phyloP scores from a whole-genome alignment of 2,797 vertebrate genomes.

The Novumbra hubbsi region DNA sequence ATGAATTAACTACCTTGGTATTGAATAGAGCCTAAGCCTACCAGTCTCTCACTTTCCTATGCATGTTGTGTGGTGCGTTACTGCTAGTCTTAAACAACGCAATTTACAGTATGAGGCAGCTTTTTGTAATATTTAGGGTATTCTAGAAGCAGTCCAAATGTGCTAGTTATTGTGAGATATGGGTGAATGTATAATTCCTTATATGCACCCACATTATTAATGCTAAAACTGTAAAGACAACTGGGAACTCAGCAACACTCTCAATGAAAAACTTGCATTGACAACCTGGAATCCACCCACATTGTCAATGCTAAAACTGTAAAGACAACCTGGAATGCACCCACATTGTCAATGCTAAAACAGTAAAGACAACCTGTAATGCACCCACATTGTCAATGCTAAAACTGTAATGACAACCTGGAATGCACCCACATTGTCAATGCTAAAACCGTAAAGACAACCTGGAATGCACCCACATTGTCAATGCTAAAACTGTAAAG shows the following conservation, averaged over 20 bases:
- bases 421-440: neutral
- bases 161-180: no score
- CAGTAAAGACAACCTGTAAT: neutral
- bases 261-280: neutral
- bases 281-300: no score
- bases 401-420: neutral
- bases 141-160: neutral
- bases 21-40: neutral
- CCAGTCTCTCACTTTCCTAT: neutral
- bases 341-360: neutral
- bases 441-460: slow-evolving; percentile 9
- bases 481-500: slow-evolving; percentile 1
- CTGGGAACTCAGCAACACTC: no score
- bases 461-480: neutral
- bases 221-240: neutral
- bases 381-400: neutral
- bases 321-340: neutral
- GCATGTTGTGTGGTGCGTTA: neutral
- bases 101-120: neutral
- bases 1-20: no score
- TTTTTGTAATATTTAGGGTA: neutral
- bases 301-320: neutral
- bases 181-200: no score
- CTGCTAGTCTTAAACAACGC: neutral
- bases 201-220: no score